Percentiles rank a stretch among this genome's conserved stretches.
Evolutionary conservation across 2,888 invertebrate species (phyloP).

Genomic region (Petrolisthes manimaculis): DNA sequence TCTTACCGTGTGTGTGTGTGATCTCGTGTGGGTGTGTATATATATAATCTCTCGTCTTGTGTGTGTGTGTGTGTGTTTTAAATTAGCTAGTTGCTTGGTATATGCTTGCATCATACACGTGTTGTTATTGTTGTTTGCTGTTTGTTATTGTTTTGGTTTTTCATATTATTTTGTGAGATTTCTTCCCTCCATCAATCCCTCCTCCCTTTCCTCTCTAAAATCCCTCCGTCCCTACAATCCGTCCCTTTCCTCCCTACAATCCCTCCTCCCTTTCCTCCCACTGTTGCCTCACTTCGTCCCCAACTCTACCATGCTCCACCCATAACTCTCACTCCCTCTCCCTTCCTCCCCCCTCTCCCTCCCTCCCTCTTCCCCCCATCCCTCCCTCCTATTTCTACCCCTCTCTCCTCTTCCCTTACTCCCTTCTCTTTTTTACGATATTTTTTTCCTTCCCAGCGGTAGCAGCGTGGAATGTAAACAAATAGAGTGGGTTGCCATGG

Average conservation of each 20-base stretch:
- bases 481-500: no score
- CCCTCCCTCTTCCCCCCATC: constrained; percentile 5
- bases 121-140: not conserved
- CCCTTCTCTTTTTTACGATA: no score
- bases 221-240: no score
- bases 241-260: no score
- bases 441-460: no score
- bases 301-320: not conserved
- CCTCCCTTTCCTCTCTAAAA: no score
- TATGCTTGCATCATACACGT: no score
- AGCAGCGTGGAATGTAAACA: no score
- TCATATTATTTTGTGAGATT: no score
- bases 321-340: constrained; percentile 1
- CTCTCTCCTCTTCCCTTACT: no score
- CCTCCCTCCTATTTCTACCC: not conserved
- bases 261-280: not conserved
- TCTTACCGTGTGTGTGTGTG: not conserved
- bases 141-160: not conserved
- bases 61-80: not conserved
- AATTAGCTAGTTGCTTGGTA: not conserved
- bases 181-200: no score
- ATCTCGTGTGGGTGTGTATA: no score
- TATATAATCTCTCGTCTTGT: not conserved
- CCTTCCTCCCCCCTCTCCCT: constrained; percentile 2
- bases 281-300: not conserved